Evolutionary conservation across 1,140 invertebrate species (phyloP), one percentile per base, ranked within the genome.

Genomic region (Arctopsyche grandis): DNA sequence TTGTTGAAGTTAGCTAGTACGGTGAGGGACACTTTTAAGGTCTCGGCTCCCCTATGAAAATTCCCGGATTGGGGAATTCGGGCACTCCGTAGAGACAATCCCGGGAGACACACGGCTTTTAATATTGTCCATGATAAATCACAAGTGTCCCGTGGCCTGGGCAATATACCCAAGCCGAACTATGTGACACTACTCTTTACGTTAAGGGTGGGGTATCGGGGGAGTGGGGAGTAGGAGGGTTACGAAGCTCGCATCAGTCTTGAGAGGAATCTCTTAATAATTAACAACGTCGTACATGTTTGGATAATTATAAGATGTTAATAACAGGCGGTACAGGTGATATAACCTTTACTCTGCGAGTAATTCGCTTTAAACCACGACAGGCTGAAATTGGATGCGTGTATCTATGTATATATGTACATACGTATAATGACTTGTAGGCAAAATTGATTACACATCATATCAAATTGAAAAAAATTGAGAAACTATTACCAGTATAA

Each of bases 121-220:
- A 70, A 77, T 77, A 77, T 77, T 77, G 76, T 69, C 76, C 76
- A 77, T 69, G 76, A 77, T 77, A 77, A 77, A 77, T 77, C 76
- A 77, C 76, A 52, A 76, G 58, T 76, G 74, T 76, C 74, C 74
- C 74, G 16, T 76, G 19, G 24, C 76, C 29, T 7, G 44, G 12
- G 76, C 76, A 77, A 77, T 77, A 77, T 77, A 56, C 21, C 63
- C 76, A 38, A 52, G 48, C 58, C 63, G 24, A 22, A 66, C 63
- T 22, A 66, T 24, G 69, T 16, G 22, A 21, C 63, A 21, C 24
- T 66, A 38, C 29, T 38, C 29, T 38, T 38, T 38, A 38, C 29
- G 29, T 38, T 4, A 7, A 7, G 7, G 7, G 7, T 38, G 29
- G 12, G 10, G 48, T 5, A 14, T 46, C 48, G 48, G 48, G 48